A percentile compares a stretch with the other conserved stretches of the same genome.
These are phyloP conservation scores for Perca schrenkii DNA, from an alignment of 2,113 vertebrate species.

Conservation along the genomic window DNA sequence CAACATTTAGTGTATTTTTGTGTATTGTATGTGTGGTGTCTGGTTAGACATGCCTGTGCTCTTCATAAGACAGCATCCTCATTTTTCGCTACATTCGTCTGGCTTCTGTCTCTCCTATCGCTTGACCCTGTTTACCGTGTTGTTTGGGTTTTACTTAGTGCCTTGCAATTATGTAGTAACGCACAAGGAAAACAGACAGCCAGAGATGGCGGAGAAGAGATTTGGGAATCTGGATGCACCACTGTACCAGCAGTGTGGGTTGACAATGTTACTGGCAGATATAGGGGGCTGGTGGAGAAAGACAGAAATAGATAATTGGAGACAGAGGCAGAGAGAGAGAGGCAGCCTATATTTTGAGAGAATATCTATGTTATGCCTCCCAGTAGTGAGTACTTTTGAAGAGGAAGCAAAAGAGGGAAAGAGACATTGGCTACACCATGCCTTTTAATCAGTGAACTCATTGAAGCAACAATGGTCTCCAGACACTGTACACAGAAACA, in stretches of 20 bases:
- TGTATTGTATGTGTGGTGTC: constrained; percentile 10
- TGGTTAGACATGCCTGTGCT: constrained; percentile 31
- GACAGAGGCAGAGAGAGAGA: constrained; percentile 63
- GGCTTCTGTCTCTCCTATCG: constrained; percentile 27
- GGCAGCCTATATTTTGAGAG: constrained; percentile 60
- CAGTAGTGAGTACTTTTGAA: constrained; percentile 51
- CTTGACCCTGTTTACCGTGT: constrained; percentile 46
- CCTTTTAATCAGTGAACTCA: constrained; percentile 67
- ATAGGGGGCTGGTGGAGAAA: constrained; percentile 60
- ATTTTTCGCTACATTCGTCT: constrained; percentile 32
- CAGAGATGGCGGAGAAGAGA: constrained; percentile 25
- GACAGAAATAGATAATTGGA: constrained; percentile 76
- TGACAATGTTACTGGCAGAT: constrained; percentile 72
- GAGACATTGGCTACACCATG: constrained; percentile 30
- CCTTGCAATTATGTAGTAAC: constrained; percentile 37
- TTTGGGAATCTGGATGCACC: constrained; percentile 55
- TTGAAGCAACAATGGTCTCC: constrained; percentile 49
- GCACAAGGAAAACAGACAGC: not conserved
- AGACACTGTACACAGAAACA: constrained; percentile 31
- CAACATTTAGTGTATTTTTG: not conserved
- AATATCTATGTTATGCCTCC: constrained; percentile 52
- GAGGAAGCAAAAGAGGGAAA: constrained; percentile 49
- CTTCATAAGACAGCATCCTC: constrained; percentile 50
- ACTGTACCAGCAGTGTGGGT: constrained; percentile 71
- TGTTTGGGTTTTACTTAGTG: constrained; percentile 50